Conservation (phyloP, 2,113 vertebrate species). For the Microcebus murinus region DNA sequence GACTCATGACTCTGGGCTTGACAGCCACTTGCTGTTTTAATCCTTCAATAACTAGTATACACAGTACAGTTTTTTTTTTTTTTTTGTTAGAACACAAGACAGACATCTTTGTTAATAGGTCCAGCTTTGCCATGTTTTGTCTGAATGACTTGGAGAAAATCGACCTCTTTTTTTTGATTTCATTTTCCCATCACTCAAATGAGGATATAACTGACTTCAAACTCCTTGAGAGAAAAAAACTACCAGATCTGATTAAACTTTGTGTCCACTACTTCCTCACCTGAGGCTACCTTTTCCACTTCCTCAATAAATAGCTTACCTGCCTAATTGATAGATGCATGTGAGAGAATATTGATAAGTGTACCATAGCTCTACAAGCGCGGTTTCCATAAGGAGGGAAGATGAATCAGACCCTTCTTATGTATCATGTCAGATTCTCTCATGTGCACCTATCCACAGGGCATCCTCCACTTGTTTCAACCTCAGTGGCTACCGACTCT, state of each 20-base stretch:
- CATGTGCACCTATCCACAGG: not conserved
- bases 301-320: not conserved
- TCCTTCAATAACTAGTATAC: not conserved
- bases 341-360: not conserved
- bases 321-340: not conserved
- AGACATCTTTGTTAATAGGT: not conserved
- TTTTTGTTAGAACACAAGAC: not conserved
- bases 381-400: not conserved
- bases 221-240: not conserved
- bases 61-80: not conserved
- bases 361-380: too few species aligned
- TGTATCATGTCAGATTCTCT: not conserved
- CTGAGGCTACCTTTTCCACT: not conserved
- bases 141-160: not conserved
- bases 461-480: not conserved
- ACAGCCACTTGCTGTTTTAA: not conserved
- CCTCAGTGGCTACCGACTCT: not conserved
- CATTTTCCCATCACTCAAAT: not conserved
- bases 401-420: not conserved
- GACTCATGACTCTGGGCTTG: not conserved
- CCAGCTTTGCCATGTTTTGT: not conserved
- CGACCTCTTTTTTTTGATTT: not conserved
- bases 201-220: not conserved
- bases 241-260: not conserved
- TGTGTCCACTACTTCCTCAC: not conserved